Evolutionary conservation across 2,797 vertebrate species (phyloP).

Genomic region (Forpus xanthops): DNA sequence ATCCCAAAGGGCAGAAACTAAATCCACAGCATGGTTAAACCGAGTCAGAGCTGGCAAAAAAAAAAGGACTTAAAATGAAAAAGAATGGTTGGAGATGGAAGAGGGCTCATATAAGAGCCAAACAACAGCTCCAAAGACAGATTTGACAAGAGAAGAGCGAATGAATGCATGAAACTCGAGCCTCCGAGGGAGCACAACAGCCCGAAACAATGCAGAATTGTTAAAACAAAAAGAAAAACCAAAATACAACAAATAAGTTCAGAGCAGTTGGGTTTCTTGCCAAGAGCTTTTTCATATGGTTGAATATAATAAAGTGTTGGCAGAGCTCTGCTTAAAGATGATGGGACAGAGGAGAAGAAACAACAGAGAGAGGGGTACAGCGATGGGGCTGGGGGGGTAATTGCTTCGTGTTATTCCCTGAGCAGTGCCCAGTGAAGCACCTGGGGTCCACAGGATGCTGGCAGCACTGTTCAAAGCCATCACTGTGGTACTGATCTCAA

Average conservation of each 20-base stretch:
- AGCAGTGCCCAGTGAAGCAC: neutral
- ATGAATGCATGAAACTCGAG: neutral
- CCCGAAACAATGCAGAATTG: neutral
- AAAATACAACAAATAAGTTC: neutral
- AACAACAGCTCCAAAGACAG: neutral
- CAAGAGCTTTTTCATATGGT: neutral
- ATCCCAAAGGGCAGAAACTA: neutral
- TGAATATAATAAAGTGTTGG: neutral
- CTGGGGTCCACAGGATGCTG: neutral
- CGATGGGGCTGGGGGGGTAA: neutral
- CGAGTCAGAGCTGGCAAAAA: neutral
- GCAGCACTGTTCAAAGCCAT: neutral
- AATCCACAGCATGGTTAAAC: neutral
- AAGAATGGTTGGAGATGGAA: constrained; percentile 19
- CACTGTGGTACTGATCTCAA: neutral
- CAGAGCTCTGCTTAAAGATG: neutral
- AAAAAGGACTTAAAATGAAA: neutral
- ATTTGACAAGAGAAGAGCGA: neutral
- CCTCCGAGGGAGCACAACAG: neutral
- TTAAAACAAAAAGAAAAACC: neutral
- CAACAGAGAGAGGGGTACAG: neutral
- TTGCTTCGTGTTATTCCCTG: neutral
- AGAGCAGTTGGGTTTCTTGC: neutral
- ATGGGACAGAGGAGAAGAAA: neutral
- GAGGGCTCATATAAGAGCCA: neutral